Base-by-base conservation (phyloP, 2,113 vertebrate species). In the Sporophila hypoxantha region DNA sequence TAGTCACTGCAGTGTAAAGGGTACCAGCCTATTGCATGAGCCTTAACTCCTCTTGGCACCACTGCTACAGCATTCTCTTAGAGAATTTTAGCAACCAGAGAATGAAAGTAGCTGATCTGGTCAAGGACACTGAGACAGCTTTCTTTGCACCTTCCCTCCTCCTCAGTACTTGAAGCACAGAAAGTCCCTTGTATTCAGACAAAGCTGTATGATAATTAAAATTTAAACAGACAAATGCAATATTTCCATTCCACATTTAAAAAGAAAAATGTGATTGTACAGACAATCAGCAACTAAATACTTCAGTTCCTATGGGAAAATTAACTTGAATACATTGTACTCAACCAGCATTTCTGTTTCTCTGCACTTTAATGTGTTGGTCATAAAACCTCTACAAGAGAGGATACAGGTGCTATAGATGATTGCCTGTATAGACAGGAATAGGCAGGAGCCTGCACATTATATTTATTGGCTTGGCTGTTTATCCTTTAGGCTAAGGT, bases 401-500 rank as follows among this genome's bases (percentile, higher is more conserved):
- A 94, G 66, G 36, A 85, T 82, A 87, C 76, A 94, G 85, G 71
- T 90, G 85, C 76, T 82, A 47, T 19, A 90, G 84, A 61, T 23
- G 71, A 87, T 34, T 90, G 82, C 68, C 37, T 87, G 46, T 77
- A 90, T 49, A 74, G 79, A 75, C 82, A 77, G 85, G 57, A 90
- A 76, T 76, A 87, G 89, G 78, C 64, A 85, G 79, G 82, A 87
- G 26, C 37, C 73, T 81, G 65, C 81, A 65, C 37, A 34, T 64
- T 89, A 3, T 53, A 77, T 94, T 90, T 94, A 87, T 77, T 82
- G 76, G 56, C 34, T 70, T 82, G 52, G 69, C 61, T 91, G 85
- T 90, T 95, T 94, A 82, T 90, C 91, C 91, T 94, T 87, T 92
- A 93, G 92, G 91, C 91, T 91, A 94, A 90, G 69, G 79, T 80